Evolutionary conservation across 2,113 vertebrate species (phyloP), one percentile per base, ranked within the genome.

Genomic region (Onychostruthus taczanowskii): DNA sequence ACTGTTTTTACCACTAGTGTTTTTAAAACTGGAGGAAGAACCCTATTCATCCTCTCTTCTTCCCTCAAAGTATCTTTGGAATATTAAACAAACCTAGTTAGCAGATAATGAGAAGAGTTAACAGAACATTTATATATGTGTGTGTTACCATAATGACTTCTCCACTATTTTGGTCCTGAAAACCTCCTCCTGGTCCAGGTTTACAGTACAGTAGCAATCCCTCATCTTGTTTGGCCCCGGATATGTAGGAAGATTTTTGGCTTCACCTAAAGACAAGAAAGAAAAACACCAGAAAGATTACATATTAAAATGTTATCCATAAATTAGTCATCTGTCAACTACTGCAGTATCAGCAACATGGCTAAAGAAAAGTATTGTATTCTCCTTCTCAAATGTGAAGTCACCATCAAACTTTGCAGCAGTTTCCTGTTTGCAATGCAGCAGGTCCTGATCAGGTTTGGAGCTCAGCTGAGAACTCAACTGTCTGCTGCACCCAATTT

Each of bases 121-220:
- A 78, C 20, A 79, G 37, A 93, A 80, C 0, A 3, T 11, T 7
- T 58, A 83, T 18, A 31, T 3, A 33, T 26, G 17, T 37, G 30
- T 77, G 47, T 50, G 5, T 98, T 98, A 98, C 98, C 98, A 98
- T 97, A 98, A 97, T 6, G 99, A 99, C 94, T 99, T 99, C 97
- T 99, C 99, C 41, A 99, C 98, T 41, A 99, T 99, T 98, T 99
- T 99, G 98, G 99, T 99, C 97, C 99, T 98, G 98, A 99, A 99
- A 90, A 99, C 99, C 95, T 99, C 99, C 89, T 99, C 99, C 97
- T 99, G 99, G 98, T 99, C 99, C 98, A 99, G 98, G 98, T 99
- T 99, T 92, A 99, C 99, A 7, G 99, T 99, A 97, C 99, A 99
- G 97, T 99, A 99, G 95, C 99, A 99, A 92, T 99, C 99, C 64